Evolutionary conservation across 2,888 invertebrate species (phyloP), one percentile per base, ranked within the genome.

Genomic region (Platycheirus rosarum): DNA sequence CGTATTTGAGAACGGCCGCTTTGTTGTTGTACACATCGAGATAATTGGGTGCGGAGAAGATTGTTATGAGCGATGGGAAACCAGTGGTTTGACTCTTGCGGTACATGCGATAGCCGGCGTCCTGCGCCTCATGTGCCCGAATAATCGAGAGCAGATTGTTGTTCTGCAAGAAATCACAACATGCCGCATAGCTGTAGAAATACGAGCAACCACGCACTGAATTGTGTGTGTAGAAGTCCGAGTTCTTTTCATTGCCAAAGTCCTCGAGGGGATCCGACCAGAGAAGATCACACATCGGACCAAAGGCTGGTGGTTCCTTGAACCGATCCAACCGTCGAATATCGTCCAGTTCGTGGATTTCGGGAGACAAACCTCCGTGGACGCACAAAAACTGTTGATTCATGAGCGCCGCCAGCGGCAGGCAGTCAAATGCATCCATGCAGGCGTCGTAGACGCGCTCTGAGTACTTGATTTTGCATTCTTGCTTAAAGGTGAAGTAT

Each of bases 311-410:
- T 79, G 99, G 99, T 92, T 99, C 99, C 93, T 98, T 98, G 94
- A 99, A 96, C 93, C 99, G 95, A 93, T 99, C 99, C 94, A 99
- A 93, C 96, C 98, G 93, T 69, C 93, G 92, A 92, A 99, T 98
- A 93, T 99, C 99, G 91, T 99, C 99, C 93, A 99, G 93, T 91
- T 95, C 98, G 93, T 98, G 98, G 89, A 99, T 97, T 94, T 99
- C 99, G 71, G 99, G 99, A 87, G 98, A 98, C 70, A 99, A 94
- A 84, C 99, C 99, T 87, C 99, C 99, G 92, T 99, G 99, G 90
- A 99, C 98, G 93, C 99, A 99, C 90, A 99, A 94, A 93, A 99
- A 99, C 94, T 99, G 99, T 93, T 98, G 98, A 93, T 99, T 99
- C 98, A 99, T 99, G 88, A 99, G 95, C 89, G 99, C 99, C 90